Base-by-base conservation (phyloP, 2,888 invertebrate species). In the Diarsia mendica region DNA sequence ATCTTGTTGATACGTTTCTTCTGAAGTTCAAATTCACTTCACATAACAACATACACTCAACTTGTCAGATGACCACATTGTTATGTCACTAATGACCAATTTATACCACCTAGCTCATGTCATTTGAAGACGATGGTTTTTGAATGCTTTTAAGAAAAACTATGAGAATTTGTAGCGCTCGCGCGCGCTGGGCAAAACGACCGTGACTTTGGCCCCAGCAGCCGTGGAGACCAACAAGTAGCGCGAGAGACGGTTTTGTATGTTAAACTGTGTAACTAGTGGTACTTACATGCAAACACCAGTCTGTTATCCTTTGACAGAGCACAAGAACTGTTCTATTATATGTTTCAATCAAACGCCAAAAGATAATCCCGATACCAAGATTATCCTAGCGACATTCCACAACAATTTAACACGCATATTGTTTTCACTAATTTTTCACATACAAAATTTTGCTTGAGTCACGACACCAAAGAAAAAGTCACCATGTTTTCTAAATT, bases 321-420 rank as follows among this genome's bases (percentile, higher is more conserved):
- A 67, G 60, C 39, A 75, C 72, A 10, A 67, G 58, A 72, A 74
- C 69, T 72, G 77, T 66, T 39, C 67, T 71, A 74, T 69, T 73
- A 85, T 85, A 73, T 78, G 82, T 74, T 71, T 69, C 48, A 79
- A 79, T 90, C 87, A 94, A 71, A 95, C 81, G 83, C 91, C 85
- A 81, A 95, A 94, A 79, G 93, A 94, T 85, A 94, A 93, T 87
- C 94, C 94, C 79, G 93, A 93, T 72, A 95, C 83, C 87, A 93
- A 88, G 89, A 95, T 93, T 90, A 95, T 94, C 88, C 91, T 92
- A 78, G 93, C 94, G 79, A 94, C 91, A 87, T 95, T 95, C 93
- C 93, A 96, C 93, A 95, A 79, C 81, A 95, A 95, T 95, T 96
- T 95, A 64, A 91, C 89, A 88, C 87, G 90, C 94, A 94, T 94